phyloP scores from a whole-genome alignment of 30 jellyfish, hydroid and myxozoan genomes.

The Turritopsis dohrnii region DNA sequence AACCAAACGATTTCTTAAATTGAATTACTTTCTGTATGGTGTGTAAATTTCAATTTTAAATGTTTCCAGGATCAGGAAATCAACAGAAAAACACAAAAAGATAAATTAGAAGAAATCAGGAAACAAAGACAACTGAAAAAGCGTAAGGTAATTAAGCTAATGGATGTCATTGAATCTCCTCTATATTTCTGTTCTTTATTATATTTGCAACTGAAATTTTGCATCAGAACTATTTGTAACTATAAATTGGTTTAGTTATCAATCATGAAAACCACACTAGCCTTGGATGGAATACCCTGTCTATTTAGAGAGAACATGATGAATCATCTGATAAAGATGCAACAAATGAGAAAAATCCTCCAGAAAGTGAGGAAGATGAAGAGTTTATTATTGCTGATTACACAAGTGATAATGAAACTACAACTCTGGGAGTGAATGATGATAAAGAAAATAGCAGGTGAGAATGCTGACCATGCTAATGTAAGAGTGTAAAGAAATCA shows the following conservation, averaged over 20 bases:
- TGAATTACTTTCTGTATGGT: no score
- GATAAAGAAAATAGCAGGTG: not conserved
- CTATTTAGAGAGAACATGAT: slow-evolving; percentile 20
- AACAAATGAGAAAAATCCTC: not conserved
- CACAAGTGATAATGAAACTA: slow-evolving; percentile 50
- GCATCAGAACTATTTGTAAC: no score
- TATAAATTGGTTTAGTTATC: no score
- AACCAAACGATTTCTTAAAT: no score
- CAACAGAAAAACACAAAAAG: slow-evolving; percentile 36
- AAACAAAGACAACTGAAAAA: slow-evolving; percentile 25
- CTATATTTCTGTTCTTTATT: no score
- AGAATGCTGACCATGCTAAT: not conserved
- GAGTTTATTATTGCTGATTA: slow-evolving; percentile 65
- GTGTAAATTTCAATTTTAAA: not conserved
- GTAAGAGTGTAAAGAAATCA: not conserved
- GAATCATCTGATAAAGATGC: not conserved
- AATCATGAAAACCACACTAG: no score
- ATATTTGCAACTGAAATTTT: no score
- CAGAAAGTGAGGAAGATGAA: slow-evolving; percentile 50
- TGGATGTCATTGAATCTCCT: no score
- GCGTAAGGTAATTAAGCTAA: slow-evolving; percentile 45
- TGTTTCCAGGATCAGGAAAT: slow-evolving; percentile 29
- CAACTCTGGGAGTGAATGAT: not conserved
- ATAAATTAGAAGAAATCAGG: slow-evolving; percentile 37
- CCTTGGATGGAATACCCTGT: no score